These are phyloP conservation scores for Cryptocephalus primarius DNA, from an alignment of 2,888 invertebrate genomes.

Conservation along the genomic window DNA sequence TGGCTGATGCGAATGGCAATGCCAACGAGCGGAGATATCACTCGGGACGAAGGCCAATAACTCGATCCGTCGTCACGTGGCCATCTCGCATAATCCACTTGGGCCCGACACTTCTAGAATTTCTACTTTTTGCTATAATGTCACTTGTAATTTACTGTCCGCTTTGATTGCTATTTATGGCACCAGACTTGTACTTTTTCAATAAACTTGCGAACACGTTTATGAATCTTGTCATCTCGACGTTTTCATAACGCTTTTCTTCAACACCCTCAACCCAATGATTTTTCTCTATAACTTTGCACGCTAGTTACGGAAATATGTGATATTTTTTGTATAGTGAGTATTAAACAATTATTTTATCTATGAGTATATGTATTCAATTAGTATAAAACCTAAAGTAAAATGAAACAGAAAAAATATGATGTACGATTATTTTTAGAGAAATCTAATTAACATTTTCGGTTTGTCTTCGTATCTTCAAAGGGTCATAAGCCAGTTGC, in stretches of 20 bases:
- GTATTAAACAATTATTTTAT: too few relatives aligned
- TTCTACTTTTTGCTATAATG: slow-evolving; percentile 34
- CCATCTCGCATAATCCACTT: slow-evolving; percentile 34
- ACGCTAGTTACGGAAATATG: too few relatives aligned
- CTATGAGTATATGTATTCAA: too few relatives aligned
- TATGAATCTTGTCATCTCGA: not conserved
- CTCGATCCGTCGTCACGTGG: slow-evolving; percentile 32
- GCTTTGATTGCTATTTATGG: slow-evolving; percentile 33
- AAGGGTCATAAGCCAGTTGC: too few relatives aligned
- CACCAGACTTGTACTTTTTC: slow-evolving; percentile 23
- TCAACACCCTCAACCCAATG: too few relatives aligned
- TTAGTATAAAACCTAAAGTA: too few relatives aligned
- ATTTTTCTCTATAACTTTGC: too few relatives aligned
- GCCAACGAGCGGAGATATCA: slow-evolving; percentile 26
- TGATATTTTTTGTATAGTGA: too few relatives aligned
- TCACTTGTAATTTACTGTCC: slow-evolving; percentile 35
- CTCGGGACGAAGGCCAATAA: slow-evolving; percentile 33
- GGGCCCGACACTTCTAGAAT: slow-evolving; percentile 33
- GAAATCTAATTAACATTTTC: too few relatives aligned
- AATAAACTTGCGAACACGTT: slow-evolving; percentile 17
- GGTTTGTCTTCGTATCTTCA: too few relatives aligned
- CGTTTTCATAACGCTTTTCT: not conserved
- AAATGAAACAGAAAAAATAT: too few relatives aligned
- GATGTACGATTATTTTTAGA: too few relatives aligned
- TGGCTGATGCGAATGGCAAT: slow-evolving; percentile 15